These are phyloP conservation scores for Borostomias antarcticus DNA, from an alignment of 2,797 vertebrate species.

Conservation along the genomic window DNA sequence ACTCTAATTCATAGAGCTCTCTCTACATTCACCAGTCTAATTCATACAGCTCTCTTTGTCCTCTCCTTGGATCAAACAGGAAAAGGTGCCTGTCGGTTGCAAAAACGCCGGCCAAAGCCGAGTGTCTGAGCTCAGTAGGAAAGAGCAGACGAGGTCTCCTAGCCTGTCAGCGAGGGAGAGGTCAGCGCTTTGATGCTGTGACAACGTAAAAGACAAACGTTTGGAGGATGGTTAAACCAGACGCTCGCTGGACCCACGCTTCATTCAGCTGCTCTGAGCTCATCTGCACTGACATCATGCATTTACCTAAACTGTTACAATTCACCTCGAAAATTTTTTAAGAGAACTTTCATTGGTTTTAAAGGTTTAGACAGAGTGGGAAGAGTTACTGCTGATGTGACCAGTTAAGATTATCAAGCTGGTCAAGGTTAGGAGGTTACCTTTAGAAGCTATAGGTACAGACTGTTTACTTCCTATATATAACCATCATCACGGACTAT, in stretches of 20 bases:
- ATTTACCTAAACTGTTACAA: neutral
- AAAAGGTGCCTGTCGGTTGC: constrained; percentile 26
- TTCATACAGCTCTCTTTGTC: constrained; percentile 12
- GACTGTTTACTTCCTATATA: constrained; percentile 50
- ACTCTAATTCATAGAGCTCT: too few species aligned
- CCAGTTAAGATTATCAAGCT: too few species aligned
- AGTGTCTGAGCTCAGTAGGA: constrained; percentile 46
- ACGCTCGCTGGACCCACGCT: constrained; percentile 2
- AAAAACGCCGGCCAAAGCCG: constrained; percentile 41
- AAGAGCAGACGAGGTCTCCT: constrained; percentile 66
- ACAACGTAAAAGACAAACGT: constrained; percentile 63
- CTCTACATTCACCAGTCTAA: neutral
- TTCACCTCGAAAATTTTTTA: too few species aligned
- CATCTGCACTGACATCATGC: neutral
- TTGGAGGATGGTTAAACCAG: constrained; percentile 39
- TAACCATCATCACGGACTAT: constrained; percentile 52
- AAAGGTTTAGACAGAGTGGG: too few species aligned
- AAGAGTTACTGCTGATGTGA: too few species aligned
- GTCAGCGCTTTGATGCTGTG: constrained; percentile 19
- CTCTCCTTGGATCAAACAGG: constrained; percentile 60
- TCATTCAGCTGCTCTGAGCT: neutral
- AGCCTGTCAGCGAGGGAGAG: constrained; percentile 31
- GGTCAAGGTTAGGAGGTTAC: too few species aligned
- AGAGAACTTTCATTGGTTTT: too few species aligned
- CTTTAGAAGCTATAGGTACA: too few species aligned